A percentile compares a stretch with the other conserved stretches of the same genome.
Evolutionary conservation across 2,888 invertebrate genomes (phyloP).

Genomic region (Monoplex corrugatus): DNA sequence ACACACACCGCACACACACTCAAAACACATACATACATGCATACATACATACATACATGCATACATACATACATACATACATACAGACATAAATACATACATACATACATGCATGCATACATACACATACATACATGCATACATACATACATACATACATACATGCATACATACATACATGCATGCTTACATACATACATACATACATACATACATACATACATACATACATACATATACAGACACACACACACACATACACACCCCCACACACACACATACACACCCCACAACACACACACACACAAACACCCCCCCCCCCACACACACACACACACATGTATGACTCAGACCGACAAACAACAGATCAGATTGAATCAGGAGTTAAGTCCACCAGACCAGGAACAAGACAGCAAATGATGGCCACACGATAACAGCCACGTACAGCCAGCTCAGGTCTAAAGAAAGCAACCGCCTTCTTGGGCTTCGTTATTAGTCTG

Average conservation of each 20-base stretch:
- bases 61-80: not conserved
- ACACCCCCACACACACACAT: not conserved
- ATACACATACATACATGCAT: not conserved
- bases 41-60: no score
- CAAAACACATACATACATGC: no score
- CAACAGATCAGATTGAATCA: no score
- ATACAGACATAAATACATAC: not conserved
- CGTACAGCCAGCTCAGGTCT: no score
- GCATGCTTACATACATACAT: not conserved
- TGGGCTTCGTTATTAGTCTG: no score
- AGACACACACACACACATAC: not conserved
- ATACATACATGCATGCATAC: not conserved
- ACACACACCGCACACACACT: no score
- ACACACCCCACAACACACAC: no score
- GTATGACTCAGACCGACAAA: not conserved
- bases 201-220: constrained; percentile 41
- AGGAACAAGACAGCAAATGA: no score
- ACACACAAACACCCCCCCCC: not conserved
- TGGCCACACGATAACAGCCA: no score
- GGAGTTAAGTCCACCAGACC: no score
- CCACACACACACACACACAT: not conserved
- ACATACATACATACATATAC: constrained; percentile 12
- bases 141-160: not conserved
- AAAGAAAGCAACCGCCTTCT: no score
- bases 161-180: not conserved